Evolutionary conservation across 2,888 invertebrate genomes (phyloP), one percentile per base, ranked within the genome.

Genomic region (Cyclophora punctaria): DNA sequence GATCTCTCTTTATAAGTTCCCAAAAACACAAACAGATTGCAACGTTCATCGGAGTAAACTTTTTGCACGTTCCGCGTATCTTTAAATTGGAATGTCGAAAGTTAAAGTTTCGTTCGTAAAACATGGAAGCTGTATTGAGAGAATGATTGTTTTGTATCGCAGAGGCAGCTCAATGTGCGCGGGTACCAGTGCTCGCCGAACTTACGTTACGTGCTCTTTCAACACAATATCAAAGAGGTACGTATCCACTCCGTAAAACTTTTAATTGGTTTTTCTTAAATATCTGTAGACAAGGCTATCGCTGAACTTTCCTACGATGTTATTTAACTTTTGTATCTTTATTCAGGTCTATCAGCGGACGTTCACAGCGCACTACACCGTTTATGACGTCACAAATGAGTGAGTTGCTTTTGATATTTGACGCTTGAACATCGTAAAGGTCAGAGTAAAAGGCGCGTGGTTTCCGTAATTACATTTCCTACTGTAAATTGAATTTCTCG

Each of bases 321-420:
- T 61, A 67, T 61, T 58, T 45, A 65, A 64, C 48, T 65, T 69
- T 71, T 62, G 64, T 74, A 67, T 20, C 20, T 67, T 73, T 75
- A 92, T 90, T 45, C 90, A 96, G 95, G 94, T 95, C 80, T 95
- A 94, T 87, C 92, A 93, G 81, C 92, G 94, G 89, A 95, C 95
- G 62, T 95, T 93, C 89, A 95, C 95, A 71, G 95, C 96, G 69
- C 94, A 94, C 84, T 96, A 96, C 89, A 96, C 96, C 67, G 94
- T 96, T 82, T 96, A 96, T 90, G 96, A 96, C 90, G 95, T 96
- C 83, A 93, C 92, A 76, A 96, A 96, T 87, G 96, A 96, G 95
- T 95, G 80, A 93, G 94, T 93, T 77, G 59, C 65, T 62, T 67
- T 70, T 73, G 66, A 69, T 67, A 68, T 74, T 70, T 74, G 62